Evolutionary conservation across 2,888 invertebrate species (phyloP).

Genomic region (Rotaria magnacalcarata): DNA sequence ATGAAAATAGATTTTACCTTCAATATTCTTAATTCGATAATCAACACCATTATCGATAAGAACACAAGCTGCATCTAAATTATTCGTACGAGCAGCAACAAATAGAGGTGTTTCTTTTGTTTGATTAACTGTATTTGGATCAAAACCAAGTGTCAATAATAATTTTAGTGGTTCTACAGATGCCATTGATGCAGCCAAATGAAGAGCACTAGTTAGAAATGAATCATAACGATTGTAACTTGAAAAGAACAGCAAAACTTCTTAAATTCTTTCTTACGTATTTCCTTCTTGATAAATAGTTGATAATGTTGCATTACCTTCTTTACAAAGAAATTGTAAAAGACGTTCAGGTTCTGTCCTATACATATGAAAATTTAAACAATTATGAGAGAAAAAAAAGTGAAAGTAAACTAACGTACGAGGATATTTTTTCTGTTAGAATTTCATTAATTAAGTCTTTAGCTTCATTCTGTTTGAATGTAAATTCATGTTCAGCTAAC

Average conservation of each 20-base stretch:
- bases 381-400: too few relatives aligned
- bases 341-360: conserved; percentile 51
- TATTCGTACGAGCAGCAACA: conserved; percentile 49
- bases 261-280: conserved; percentile 49
- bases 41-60: conserved; percentile 25
- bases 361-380: conserved; percentile 10
- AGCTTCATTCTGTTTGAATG: conserved; percentile 55
- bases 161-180: conserved; percentile 54
- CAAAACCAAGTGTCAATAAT: conserved; percentile 52
- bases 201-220: conserved; percentile 51
- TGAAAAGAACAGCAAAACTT: too few relatives aligned
- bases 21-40: conserved; percentile 1
- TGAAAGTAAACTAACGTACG: conserved; percentile 50
- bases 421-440: conserved; percentile 54
- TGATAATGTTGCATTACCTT: conserved; percentile 53
- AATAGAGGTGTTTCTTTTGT: conserved; percentile 55
- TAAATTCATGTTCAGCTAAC: conserved; percentile 53
- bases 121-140: conserved; percentile 53
- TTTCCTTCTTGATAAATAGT: conserved; percentile 54
- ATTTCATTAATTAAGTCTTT: conserved; percentile 54
- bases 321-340: conserved; percentile 53
- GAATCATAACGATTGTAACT: too few relatives aligned
- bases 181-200: conserved; percentile 54
- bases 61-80: conserved; percentile 26
- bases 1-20: background rate